Base-by-base conservation (phyloP, 2,113 vertebrate species). In the Scolopax mira region DNA sequence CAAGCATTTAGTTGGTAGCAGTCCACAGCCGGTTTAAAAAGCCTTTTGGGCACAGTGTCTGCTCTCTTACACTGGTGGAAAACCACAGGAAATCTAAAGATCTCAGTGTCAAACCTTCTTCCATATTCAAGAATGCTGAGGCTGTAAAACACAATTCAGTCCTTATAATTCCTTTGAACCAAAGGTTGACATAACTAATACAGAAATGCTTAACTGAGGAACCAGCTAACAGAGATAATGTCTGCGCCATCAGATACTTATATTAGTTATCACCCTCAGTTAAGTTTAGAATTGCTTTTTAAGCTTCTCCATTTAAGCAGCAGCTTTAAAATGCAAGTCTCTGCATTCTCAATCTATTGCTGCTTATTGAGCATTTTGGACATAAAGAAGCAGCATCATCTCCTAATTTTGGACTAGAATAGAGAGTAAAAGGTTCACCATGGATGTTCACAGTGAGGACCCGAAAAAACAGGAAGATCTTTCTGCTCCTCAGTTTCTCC, bases 251-350 rank as follows among this genome's bases (percentile, higher is more conserved):
- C 90, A 93, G 85, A 95, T 46, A 71, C 55, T 94, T 92, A 21
- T 73, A 89, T 94, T 85, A 95, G 83, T 96, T 95, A 89, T 87
- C 51, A 42, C 78, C 52, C 60, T 81, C 81, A 70, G 86, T 95
- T 94, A 96, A 89, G 90, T 78, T 94, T 69, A 90, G 89, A 97
- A 93, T 86, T 90, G 90, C 57, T 96, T 96, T 96, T 94, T 92
- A 94, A 93, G 91, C 67, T 92, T 90, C 46, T 64, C 64, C 85
- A 49, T 91, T 96, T 80, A 90, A 85, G 71, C 67, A 80, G 52
- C 18, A 52, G 71, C 54, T 91, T 88, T 77, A 85, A 91, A 90
- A 84, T 75, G 65, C 23, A n/a, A 54, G 65, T 52, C 39, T 54
- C 71, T 83, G 65, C 57, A 37, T 89, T 90, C 64, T 89, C 71